A percentile compares a stretch with the other conserved stretches of the same genome.
These are phyloP conservation scores for Lasioglossum calceatum DNA, from an alignment of 2,888 invertebrate species.

Conservation along the genomic window DNA sequence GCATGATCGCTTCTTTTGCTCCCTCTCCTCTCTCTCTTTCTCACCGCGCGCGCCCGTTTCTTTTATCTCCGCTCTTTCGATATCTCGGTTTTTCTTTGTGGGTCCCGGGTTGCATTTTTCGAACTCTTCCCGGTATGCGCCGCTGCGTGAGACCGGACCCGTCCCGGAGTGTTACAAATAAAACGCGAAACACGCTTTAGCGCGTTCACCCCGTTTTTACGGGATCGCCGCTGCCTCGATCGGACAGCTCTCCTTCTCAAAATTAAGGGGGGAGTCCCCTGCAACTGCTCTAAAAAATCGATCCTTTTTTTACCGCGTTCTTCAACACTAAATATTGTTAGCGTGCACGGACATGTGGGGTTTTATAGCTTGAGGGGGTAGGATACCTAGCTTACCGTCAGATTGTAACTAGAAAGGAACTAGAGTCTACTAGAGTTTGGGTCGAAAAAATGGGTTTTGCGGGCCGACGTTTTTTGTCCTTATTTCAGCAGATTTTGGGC, in stretches of 20 bases:
- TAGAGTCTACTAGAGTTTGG: too few relatives aligned
- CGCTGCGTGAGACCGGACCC: constrained; percentile 54
- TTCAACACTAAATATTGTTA: too few relatives aligned
- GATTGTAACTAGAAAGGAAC: too few relatives aligned
- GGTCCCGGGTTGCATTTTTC: constrained; percentile 11
- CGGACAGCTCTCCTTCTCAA: not conserved
- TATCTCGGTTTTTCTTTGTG: constrained; percentile 48
- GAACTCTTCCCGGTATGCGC: constrained; percentile 21
- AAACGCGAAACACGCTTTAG: constrained; percentile 7
- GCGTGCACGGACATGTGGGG: too few relatives aligned
- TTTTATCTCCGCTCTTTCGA: constrained; percentile 36
- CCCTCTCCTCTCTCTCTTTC: not conserved
- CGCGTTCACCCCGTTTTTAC: not conserved
- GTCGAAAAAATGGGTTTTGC: too few relatives aligned
- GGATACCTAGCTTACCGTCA: too few relatives aligned
- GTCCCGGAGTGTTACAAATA: constrained; percentile 27
- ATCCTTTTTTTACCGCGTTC: too few relatives aligned
- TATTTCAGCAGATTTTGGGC: too few relatives aligned
- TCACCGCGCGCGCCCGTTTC: not conserved
- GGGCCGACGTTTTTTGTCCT: too few relatives aligned
- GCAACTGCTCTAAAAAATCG: too few relatives aligned
- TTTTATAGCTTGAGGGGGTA: too few relatives aligned
- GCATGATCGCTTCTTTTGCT: constrained; percentile 49
- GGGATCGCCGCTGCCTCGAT: not conserved
- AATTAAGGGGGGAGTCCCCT: too few relatives aligned